Evolutionary conservation across 2,113 vertebrate genomes (phyloP).

Genomic region (Phrynocephalus versicolor): DNA sequence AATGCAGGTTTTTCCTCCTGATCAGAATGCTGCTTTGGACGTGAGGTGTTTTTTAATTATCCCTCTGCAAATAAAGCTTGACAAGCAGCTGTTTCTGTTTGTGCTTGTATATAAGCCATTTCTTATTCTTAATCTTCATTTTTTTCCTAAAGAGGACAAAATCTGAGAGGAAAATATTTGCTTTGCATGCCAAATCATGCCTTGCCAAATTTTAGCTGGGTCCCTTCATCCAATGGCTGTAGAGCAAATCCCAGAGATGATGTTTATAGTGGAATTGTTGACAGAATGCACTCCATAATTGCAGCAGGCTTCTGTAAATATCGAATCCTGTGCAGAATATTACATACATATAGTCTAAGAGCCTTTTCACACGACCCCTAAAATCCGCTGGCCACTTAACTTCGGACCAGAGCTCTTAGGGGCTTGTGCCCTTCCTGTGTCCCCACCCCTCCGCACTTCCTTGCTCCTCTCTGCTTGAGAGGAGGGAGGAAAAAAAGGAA

Average conservation of each 20-base stretch:
- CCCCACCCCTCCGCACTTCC: too few relatives aligned
- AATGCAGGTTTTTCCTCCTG: background rate
- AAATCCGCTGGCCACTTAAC: too few relatives aligned
- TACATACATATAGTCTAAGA: background rate
- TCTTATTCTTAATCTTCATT: too few relatives aligned
- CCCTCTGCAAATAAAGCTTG: slow-evolving; percentile 41
- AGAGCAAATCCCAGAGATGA: slow-evolving; percentile 46
- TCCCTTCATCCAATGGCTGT: slow-evolving; percentile 39
- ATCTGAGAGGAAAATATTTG: slow-evolving; percentile 25
- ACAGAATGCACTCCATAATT: slow-evolving; percentile 40
- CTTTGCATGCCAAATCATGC: slow-evolving; percentile 17
- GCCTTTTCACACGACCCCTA: too few relatives aligned
- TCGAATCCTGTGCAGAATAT: background rate
- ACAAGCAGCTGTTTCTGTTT: slow-evolving; percentile 54
- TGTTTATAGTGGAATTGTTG: slow-evolving; percentile 55
- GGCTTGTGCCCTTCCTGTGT: too few relatives aligned
- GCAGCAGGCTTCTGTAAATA: slow-evolving; percentile 48
- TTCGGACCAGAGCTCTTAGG: too few relatives aligned
- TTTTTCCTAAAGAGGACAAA: too few relatives aligned
- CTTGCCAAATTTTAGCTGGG: slow-evolving; percentile 41
- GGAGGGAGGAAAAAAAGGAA: too few relatives aligned
- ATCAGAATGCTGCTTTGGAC: slow-evolving; percentile 27
- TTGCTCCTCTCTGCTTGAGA: too few relatives aligned
- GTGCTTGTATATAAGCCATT: slow-evolving; percentile 25
- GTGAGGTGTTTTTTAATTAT: slow-evolving; percentile 37